A percentile compares a stretch with the other conserved stretches of the same genome.
phyloP scores from a whole-genome alignment of 35 echinoderm and acorn worm species.

The Ophiothrix spiculata region DNA sequence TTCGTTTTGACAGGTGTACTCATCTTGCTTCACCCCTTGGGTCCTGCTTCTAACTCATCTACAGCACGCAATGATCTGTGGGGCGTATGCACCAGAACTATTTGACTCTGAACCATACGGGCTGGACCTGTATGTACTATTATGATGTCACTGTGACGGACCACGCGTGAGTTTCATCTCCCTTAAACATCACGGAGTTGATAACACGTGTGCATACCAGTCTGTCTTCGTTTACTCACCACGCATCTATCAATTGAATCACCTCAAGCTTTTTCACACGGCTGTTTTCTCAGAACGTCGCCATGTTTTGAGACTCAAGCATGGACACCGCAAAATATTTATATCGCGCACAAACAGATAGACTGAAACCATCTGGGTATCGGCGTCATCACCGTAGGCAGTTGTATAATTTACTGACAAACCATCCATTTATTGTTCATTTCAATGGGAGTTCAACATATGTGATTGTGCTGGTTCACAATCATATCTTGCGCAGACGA shows the following conservation, averaged over 20 bases:
- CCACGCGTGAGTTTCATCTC: background rate
- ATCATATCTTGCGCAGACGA: no score
- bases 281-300: background rate
- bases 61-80: conserved; percentile 1
- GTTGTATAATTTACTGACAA: background rate
- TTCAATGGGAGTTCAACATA: background rate
- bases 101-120: background rate
- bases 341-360: background rate
- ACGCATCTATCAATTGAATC: background rate
- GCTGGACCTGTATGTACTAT: conserved; percentile 1
- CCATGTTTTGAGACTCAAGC: background rate
- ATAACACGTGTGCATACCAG: background rate
- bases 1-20: background rate
- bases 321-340: background rate
- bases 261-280: background rate
- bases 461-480: background rate
- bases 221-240: background rate
- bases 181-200: background rate
- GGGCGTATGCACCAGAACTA: background rate
- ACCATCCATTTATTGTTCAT: background rate
- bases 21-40: background rate
- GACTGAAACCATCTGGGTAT: background rate
- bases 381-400: background rate
- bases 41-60: background rate
- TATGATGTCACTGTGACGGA: no score